Percentiles rank a stretch among this genome's conserved stretches.
Evolutionary conservation across 2,888 invertebrate genomes (phyloP).

Genomic region (Cephalotes varians): DNA sequence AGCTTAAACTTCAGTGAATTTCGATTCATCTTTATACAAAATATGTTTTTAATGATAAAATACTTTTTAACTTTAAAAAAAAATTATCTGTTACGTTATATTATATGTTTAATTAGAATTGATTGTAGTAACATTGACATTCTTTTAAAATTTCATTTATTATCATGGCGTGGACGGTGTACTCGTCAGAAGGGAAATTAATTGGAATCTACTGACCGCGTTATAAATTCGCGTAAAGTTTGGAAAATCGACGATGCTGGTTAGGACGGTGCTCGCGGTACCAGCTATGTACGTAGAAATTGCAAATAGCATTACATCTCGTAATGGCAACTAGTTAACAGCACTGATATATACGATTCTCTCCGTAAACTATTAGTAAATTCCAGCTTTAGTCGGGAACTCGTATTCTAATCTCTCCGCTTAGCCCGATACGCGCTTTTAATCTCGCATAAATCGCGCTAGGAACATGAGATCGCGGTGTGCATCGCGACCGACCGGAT

Average conservation of each 20-base stretch:
- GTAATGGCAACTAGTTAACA: conserved; percentile 58
- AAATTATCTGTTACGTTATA: background rate
- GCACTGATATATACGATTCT: conserved; percentile 43
- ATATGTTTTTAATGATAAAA: background rate
- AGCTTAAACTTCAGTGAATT: background rate
- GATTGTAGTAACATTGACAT: background rate
- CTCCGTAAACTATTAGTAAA: conserved; percentile 41
- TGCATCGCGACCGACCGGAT: background rate
- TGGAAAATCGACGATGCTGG: conserved; percentile 57
- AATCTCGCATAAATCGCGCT: background rate
- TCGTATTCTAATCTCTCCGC: conserved; percentile 39
- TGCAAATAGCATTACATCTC: conserved; percentile 49
- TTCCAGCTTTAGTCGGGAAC: conserved; percentile 37
- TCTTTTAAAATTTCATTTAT: conserved; percentile 22
- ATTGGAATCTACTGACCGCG: conserved; percentile 61
- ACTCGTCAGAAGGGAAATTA: conserved; percentile 60
- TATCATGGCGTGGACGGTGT: conserved; percentile 10
- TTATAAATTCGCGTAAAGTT: conserved; percentile 70
- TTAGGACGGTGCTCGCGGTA: conserved; percentile 36
- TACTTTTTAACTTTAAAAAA: background rate
- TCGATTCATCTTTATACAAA: background rate
- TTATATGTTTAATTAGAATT: background rate
- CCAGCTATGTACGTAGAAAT: conserved; percentile 39
- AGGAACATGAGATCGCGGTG: too few species aligned
- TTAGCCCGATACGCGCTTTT: conserved; percentile 12